These are phyloP conservation scores for Ceratosolen fusciceps DNA, from an alignment of 1,140 invertebrate genomes.

Conservation along the genomic window DNA sequence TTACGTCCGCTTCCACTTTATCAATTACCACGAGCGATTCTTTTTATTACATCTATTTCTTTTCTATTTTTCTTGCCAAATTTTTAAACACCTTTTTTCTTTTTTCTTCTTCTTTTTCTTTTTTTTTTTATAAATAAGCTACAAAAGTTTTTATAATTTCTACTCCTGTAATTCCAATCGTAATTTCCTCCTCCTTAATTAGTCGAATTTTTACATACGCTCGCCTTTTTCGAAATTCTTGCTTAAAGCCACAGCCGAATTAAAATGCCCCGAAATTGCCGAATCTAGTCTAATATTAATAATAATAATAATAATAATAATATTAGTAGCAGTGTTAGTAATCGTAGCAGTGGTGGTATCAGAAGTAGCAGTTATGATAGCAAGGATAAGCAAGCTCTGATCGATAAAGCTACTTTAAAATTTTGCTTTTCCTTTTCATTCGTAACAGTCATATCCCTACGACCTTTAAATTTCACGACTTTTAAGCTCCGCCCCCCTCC, in stretches of 20 bases:
- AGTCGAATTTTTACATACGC: background rate
- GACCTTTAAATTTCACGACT: slow-evolving; percentile 47
- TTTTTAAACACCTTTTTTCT: too few relatives aligned
- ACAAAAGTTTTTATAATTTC: slow-evolving; percentile 69
- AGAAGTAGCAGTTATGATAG: too few relatives aligned
- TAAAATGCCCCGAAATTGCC: slow-evolving; percentile 64
- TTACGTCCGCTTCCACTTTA: background rate
- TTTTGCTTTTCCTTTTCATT: slow-evolving; percentile 46
- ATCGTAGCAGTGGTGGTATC: too few relatives aligned
- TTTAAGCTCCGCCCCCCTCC: too few relatives aligned
- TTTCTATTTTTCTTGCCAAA: too few relatives aligned
- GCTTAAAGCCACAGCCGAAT: slow-evolving; percentile 70
- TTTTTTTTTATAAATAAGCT: slow-evolving; percentile 74
- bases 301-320: too few relatives aligned
- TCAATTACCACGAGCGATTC: slow-evolving; percentile 45
- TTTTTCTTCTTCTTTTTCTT: too few relatives aligned
- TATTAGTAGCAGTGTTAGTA: slow-evolving; percentile 54
- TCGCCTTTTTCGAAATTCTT: slow-evolving; percentile 1
- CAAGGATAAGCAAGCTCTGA: too few relatives aligned
- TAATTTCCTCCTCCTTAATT: slow-evolving; percentile 16
- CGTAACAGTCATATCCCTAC: too few relatives aligned
- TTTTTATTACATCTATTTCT: slow-evolving; percentile 54
- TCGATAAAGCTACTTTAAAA: slow-evolving; percentile 50
- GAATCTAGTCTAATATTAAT: too few relatives aligned
- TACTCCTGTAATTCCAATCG: slow-evolving; percentile 51